Conservation (phyloP, 2,113 vertebrate genomes). For the Trematocara unimaculatum region DNA sequence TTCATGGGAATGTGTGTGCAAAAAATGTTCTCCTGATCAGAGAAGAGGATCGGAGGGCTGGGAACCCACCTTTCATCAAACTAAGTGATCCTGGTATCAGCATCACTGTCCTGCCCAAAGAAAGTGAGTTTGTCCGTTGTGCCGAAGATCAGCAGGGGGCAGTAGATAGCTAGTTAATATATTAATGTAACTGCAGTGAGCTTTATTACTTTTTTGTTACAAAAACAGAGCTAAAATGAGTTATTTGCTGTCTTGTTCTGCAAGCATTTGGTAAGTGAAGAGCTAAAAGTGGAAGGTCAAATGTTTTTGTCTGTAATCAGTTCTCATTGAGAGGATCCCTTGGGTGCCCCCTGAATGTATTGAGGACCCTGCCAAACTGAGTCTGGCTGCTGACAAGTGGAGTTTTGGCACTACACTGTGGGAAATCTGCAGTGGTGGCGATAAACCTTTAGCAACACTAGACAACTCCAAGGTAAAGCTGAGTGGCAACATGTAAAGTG, state of each 20-base stretch:
- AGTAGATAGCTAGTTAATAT: background rate
- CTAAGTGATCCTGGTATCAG: slow-evolving; percentile 94
- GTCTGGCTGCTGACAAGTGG: slow-evolving; percentile 89
- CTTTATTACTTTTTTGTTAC: background rate
- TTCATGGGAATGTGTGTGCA: slow-evolving; percentile 92
- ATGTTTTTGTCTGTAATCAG: slow-evolving; percentile 61
- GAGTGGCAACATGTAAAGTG: too few relatives aligned
- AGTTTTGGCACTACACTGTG: slow-evolving; percentile 95
- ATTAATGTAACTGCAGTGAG: background rate
- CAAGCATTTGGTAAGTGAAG: background rate
- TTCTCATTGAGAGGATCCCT: slow-evolving; percentile 92
- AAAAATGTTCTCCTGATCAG: slow-evolving; percentile 93
- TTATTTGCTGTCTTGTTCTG: background rate
- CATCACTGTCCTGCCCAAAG: slow-evolving; percentile 87
- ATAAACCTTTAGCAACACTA: slow-evolving; percentile 83
- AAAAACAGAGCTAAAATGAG: background rate
- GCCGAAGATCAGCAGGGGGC: background rate
- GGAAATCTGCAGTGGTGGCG: slow-evolving; percentile 96
- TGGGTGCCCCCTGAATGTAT: slow-evolving; percentile 97
- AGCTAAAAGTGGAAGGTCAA: background rate
- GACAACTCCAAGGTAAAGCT: slow-evolving; percentile 83
- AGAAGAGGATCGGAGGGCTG: slow-evolving; percentile 87
- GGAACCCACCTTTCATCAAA: slow-evolving; percentile 93
- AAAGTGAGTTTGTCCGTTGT: slow-evolving; percentile 75
- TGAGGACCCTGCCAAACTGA: slow-evolving; percentile 81